Percentiles rank a stretch among this genome's conserved stretches.
Evolutionary conservation across 1,140 invertebrate genomes (phyloP).

Genomic region (Bombus pascuorum): DNA sequence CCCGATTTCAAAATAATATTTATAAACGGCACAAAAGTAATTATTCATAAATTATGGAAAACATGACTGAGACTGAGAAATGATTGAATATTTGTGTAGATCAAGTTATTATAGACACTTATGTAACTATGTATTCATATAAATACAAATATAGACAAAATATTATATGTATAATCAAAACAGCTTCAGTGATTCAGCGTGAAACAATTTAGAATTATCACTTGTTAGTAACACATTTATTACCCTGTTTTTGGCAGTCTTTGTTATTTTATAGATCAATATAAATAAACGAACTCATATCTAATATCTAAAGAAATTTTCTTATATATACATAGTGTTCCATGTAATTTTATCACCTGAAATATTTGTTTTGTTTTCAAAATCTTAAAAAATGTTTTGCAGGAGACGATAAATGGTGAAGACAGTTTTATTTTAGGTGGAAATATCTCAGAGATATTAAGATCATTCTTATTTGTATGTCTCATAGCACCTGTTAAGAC

Average conservation of each 20-base stretch:
- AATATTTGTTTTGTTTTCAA: conserved; percentile 25
- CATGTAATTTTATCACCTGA: conserved; percentile 14
- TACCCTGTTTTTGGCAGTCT: conserved; percentile 66
- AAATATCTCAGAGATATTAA: conserved; percentile 17
- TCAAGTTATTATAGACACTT: neutral
- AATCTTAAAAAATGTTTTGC: conserved; percentile 18
- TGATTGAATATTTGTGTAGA: conserved; percentile 12
- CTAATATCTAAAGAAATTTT: conserved; percentile 1
- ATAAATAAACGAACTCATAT: conserved; percentile 15
- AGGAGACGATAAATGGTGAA: conserved; percentile 20
- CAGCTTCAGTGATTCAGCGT: neutral
- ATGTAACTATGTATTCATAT: neutral
- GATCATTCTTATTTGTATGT: conserved; percentile 10
- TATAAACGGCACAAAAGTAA: conserved; percentile 17
- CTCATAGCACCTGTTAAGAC: conserved; percentile 3
- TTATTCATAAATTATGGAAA: conserved; percentile 4
- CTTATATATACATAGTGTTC: neutral
- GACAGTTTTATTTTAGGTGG: conserved; percentile 13
- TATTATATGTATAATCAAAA: neutral
- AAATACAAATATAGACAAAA: neutral
- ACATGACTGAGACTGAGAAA: conserved; percentile 53
- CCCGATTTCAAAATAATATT: conserved; percentile 28
- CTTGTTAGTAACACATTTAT: conserved; percentile 20
- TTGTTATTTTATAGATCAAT: conserved; percentile 32
- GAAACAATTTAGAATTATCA: neutral